phyloP scores from a whole-genome alignment of 2,113 vertebrate genomes.

The Microtus pennsylvanicus region DNA sequence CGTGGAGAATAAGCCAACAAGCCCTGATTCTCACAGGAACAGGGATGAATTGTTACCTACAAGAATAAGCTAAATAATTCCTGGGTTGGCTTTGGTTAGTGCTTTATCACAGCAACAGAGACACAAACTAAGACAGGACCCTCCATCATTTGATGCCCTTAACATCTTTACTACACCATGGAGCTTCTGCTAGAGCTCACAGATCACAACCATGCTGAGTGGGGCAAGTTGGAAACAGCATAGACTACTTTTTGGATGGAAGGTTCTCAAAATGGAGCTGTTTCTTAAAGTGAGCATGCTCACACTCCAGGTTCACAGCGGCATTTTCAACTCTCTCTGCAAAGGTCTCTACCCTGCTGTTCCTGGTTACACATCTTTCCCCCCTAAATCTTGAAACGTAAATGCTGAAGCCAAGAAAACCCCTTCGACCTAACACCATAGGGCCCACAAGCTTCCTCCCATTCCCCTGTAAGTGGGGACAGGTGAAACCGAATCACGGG shows the following conservation, averaged over 20 bases:
- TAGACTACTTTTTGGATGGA: not conserved
- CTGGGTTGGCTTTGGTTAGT: not conserved
- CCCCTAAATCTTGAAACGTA: not conserved
- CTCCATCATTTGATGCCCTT: not conserved
- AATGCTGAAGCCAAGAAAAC: not conserved
- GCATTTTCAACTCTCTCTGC: not conserved
- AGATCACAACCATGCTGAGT: not conserved
- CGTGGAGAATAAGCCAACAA: not conserved
- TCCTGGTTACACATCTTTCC: not conserved
- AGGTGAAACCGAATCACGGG: not conserved
- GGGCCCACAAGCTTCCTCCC: too few species aligned
- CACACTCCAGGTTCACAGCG: not conserved
- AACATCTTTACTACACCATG: not conserved
- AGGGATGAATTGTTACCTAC: not conserved
- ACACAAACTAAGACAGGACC: not conserved
- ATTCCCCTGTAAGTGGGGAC: not conserved
- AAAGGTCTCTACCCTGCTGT: not conserved
- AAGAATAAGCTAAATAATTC: not conserved
- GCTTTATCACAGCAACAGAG: not conserved
- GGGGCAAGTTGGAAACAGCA: not conserved
- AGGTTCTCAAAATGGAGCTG: not conserved
- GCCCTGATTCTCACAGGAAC: too few species aligned
- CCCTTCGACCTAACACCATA: not conserved
- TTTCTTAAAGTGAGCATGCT: not conserved
- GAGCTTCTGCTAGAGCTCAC: not conserved